phyloP scores from a whole-genome alignment of 2,888 invertebrate species.

The Geotrupes spiniger region DNA sequence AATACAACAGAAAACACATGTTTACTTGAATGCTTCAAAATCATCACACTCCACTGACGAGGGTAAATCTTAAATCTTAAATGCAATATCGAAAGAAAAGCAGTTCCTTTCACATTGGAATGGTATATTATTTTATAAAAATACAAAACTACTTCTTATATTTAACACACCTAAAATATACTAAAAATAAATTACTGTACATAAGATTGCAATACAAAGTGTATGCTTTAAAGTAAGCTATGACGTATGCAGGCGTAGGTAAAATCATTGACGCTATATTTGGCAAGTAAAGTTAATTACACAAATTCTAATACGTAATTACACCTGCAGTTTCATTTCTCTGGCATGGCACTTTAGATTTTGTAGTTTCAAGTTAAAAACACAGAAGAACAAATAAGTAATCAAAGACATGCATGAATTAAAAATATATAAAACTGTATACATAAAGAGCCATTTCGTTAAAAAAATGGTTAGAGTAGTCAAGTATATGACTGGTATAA shows the following conservation, averaged over 20 bases:
- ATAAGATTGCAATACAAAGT: constrained; percentile 22
- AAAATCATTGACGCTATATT: neutral
- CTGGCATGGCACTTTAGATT: too few species aligned
- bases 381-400: too few species aligned
- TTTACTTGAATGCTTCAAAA: too few species aligned
- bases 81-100: too few species aligned
- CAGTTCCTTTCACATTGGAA: too few species aligned
- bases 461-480: neutral
- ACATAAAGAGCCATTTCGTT: neutral
- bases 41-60: too few species aligned
- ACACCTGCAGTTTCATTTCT: too few species aligned
- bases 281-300: neutral
- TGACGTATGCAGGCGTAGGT: neutral
- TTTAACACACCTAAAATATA: constrained; percentile 9
- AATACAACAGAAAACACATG: too few species aligned
- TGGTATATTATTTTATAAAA: too few species aligned
- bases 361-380: too few species aligned
- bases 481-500: neutral
- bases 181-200: constrained; percentile 29
- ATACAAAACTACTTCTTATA: neutral
- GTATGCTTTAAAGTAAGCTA: constrained; percentile 10
- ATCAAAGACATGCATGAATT: too few species aligned
- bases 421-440: constrained; percentile 1
- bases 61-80: too few species aligned
- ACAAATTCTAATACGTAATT: neutral